Percentiles rank a stretch among this genome's conserved stretches.
Conservation (phyloP, 1,140 invertebrate species). For the Aphaenogaster rudis region DNA sequence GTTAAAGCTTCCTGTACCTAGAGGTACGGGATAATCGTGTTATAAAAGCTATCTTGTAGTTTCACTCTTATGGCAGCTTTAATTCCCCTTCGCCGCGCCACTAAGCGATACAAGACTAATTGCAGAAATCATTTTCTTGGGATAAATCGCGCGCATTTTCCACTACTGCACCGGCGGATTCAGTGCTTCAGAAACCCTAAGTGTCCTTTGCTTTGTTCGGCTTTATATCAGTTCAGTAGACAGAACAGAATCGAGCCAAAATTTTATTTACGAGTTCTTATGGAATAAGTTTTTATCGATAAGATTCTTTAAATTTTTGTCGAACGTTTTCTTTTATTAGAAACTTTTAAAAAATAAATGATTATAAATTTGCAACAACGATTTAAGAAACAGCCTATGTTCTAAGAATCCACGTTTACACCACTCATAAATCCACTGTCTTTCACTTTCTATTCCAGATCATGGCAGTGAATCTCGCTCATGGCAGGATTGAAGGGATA, state of each 20-base stretch:
- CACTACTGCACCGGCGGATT: constrained; percentile 28
- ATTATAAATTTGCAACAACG: background rate
- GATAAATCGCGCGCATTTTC: constrained; percentile 29
- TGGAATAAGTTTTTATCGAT: background rate
- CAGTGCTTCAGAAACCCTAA: background rate
- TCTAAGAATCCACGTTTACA: constrained; percentile 1
- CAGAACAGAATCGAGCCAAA: background rate
- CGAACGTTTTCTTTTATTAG: background rate
- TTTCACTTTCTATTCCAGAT: constrained; percentile 87
- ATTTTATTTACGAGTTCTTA: constrained; percentile 17
- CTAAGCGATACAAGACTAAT: constrained; percentile 57
- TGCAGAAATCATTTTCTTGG: constrained; percentile 52
- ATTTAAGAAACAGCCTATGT: background rate
- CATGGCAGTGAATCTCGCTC: constrained; percentile 89
- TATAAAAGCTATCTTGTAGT: constrained; percentile 54
- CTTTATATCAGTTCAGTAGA: background rate
- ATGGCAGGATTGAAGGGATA: constrained; percentile 93
- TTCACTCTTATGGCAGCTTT: constrained; percentile 41
- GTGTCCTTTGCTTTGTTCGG: background rate
- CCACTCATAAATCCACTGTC: constrained; percentile 34
- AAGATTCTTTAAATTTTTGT: background rate
- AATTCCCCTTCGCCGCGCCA: constrained; percentile 19
- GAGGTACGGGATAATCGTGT: constrained; percentile 49
- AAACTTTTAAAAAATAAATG: background rate
- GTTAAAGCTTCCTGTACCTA: constrained; percentile 83